Evolutionary conservation across 2,888 invertebrate genomes (phyloP), one percentile per base, ranked within the genome.

Genomic region (Leucoma salicis): DNA sequence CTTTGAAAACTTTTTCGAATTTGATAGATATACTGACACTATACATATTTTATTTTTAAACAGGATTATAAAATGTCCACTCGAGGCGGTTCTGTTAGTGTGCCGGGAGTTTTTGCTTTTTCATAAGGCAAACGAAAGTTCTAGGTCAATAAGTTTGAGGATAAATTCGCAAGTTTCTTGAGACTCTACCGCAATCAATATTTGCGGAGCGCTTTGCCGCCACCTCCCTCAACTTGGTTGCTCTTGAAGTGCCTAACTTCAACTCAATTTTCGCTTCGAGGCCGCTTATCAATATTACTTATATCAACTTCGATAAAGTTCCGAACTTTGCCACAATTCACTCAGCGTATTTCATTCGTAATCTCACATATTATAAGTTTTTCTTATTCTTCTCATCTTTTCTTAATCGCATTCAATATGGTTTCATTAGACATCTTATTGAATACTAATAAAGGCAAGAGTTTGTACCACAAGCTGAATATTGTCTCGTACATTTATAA

Each of bases 241-340:
- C 51, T 53, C 51, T 54, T 53, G 42, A 60, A 62, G 56, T 50
- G 53, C 48, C 55, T 51, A 70, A 74, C 67, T 68, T 68, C 62
- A 70, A 75, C 73, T 70, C 67, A 75, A 78, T 76, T 80, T 76
- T 63, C 69, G 61, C 60, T 53, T 54, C 50, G 63, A 67, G 60
- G 60, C 56, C 58, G 66, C 65, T 74, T 78, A 70, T 74, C 70
- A 70, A 70, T 74, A 77, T 70, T 66, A 65, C 66, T 70, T 70
- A 57, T 59, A 70, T 64, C 60, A 67, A 71, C 66, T 68, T 68
- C 47, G 47, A 53, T 46, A 53, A 66, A 66, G 56, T 61, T 59
- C 36, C 27, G 48, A 56, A 46, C 41, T 38, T 48, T 39, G 46
- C 43, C 49, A 53, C 47, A 56, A 49, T 60, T 58, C 42, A 41